Evolutionary conservation across 1,140 invertebrate species (phyloP).

Genomic region (Chelonus insularis): DNA sequence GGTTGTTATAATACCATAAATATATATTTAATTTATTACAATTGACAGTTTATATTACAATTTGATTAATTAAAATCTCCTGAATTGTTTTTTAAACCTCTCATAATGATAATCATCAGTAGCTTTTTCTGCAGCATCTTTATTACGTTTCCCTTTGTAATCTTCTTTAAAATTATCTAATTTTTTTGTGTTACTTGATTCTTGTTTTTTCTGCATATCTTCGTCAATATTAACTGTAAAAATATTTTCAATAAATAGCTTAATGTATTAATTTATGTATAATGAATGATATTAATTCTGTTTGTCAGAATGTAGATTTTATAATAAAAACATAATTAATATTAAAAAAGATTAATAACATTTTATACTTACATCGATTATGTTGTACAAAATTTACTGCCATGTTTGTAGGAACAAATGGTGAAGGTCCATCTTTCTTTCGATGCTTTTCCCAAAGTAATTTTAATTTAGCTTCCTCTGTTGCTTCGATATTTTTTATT

Average conservation of each 20-base stretch:
- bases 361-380: constrained; percentile 76
- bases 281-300: neutral
- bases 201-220: constrained; percentile 63
- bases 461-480: constrained; percentile 95
- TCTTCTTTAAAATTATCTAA: constrained; percentile 64
- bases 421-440: constrained; percentile 92
- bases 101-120: constrained; percentile 98
- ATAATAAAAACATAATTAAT: too few species aligned
- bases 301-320: too few species aligned
- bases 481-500: constrained; percentile 97
- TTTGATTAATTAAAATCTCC: constrained; percentile 81
- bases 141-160: constrained; percentile 67
- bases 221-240: constrained; percentile 82
- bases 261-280: constrained; percentile 8
- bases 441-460: constrained; percentile 84
- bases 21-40: too few species aligned
- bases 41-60: too few species aligned
- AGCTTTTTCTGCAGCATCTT: constrained; percentile 79
- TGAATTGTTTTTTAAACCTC: constrained; percentile 94
- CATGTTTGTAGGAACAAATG: constrained; percentile 97
- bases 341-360: too few species aligned
- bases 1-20: too few species aligned
- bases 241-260: constrained; percentile 13
- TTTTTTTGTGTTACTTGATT: constrained; percentile 60
- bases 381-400: constrained; percentile 98